Conservation (phyloP, 2,888 invertebrate species). For the Unio pictorum region DNA sequence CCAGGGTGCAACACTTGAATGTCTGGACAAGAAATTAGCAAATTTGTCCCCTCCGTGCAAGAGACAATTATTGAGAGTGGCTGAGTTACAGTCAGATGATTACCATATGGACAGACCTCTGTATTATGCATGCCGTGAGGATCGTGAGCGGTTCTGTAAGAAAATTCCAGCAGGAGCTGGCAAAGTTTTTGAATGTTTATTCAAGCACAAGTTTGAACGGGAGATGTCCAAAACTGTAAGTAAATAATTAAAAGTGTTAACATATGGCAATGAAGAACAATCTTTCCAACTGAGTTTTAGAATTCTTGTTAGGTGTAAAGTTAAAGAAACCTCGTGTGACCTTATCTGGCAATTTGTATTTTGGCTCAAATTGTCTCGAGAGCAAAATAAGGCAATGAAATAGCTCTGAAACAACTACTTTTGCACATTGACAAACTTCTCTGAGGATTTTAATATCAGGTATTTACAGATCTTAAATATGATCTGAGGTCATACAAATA, state of each 20-base stretch:
- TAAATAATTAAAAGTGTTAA: background rate
- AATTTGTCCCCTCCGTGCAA: constrained; percentile 80
- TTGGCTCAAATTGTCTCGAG: no score
- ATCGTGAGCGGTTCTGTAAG: constrained; percentile 82
- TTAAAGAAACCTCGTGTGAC: no score
- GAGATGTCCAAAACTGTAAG: constrained; percentile 74
- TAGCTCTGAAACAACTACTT: no score
- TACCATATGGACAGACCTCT: constrained; percentile 90
- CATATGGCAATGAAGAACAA: background rate
- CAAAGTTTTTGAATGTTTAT: constrained; percentile 89
- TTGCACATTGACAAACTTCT: no score
- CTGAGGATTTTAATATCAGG: no score
- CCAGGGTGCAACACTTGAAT: constrained; percentile 87
- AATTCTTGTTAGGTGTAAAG: no score
- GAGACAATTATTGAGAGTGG: constrained; percentile 84
- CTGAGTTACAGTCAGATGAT: constrained; percentile 91
- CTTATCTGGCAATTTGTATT: no score
- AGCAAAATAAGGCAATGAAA: no score
- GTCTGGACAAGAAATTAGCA: constrained; percentile 80
- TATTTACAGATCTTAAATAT: no score
- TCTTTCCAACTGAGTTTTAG: no score
- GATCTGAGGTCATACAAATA: no score
- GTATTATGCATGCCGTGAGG: constrained; percentile 89
- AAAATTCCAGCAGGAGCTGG: constrained; percentile 85
- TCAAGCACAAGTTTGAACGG: constrained; percentile 84